Evolutionary conservation across 1,140 invertebrate genomes (phyloP).

Genomic region (Monomorium pharaonis): DNA sequence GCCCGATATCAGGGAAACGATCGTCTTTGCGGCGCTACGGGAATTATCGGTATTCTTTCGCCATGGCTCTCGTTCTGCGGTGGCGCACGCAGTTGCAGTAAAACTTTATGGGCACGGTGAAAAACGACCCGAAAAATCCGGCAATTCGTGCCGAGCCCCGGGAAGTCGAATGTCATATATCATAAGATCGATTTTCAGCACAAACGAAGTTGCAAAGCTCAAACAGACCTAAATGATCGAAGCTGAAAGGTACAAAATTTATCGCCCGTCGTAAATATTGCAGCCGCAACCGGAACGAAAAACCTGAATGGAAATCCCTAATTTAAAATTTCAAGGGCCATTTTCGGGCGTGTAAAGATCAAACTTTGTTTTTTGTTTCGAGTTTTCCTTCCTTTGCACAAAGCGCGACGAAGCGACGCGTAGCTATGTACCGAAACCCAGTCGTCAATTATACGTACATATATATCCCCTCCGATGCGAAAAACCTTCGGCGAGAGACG

Average conservation of each 20-base stretch:
- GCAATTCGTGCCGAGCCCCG: slow-evolving; percentile 17
- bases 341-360: not conserved
- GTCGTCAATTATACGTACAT: slow-evolving; percentile 29
- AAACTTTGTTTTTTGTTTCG: not conserved
- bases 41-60: slow-evolving; percentile 48
- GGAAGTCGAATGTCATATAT: slow-evolving; percentile 14
- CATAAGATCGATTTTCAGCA: slow-evolving; percentile 32
- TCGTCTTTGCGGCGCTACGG: slow-evolving; percentile 20
- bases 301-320: not conserved
- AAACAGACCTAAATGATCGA: slow-evolving; percentile 5
- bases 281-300: not conserved
- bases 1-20: slow-evolving; percentile 30
- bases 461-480: not conserved
- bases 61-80: not conserved
- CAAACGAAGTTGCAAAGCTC: slow-evolving; percentile 39
- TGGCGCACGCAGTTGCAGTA: slow-evolving; percentile 17
- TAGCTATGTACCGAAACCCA: not conserved
- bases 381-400: not conserved
- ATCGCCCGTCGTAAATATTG: not conserved
- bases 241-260: slow-evolving; percentile 7
- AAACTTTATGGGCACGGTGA: slow-evolving; percentile 40
- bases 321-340: not conserved
- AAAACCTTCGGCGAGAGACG: slow-evolving; percentile 9
- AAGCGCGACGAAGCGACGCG: not conserved
- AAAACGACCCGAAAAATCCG: slow-evolving; percentile 30